Conservation (phyloP, 1,140 invertebrate genomes). For the Dolichoris vasculosae region DNA sequence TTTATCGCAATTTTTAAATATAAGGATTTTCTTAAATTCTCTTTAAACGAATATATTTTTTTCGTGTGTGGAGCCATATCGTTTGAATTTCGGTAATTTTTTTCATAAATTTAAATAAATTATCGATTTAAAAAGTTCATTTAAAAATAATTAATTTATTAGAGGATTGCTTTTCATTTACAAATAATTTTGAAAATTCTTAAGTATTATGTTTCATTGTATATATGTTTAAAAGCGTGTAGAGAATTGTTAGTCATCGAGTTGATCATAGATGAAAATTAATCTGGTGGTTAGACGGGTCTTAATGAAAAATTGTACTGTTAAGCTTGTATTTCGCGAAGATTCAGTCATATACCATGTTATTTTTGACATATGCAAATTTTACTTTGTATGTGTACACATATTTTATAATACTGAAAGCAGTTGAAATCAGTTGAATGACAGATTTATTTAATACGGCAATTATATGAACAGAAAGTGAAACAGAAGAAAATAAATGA, state of each 20-base stretch:
- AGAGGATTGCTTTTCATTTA: no score
- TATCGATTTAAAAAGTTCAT: no score
- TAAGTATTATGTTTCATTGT: no score
- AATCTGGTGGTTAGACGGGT: not conserved
- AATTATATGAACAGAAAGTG: not conserved
- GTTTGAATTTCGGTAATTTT: no score
- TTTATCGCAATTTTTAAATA: no score
- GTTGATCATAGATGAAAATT: not conserved
- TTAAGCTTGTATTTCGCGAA: not conserved
- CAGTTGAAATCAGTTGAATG: not conserved
- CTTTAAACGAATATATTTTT: no score
- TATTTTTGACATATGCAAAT: slow-evolving; percentile 25
- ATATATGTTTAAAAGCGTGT: not conserved
- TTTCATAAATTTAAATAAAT: no score
- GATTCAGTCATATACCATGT: not conserved
- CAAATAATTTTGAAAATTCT: no score
- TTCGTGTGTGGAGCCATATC: no score
- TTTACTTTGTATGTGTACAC: not conserved
- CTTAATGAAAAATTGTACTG: not conserved
- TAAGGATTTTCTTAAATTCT: no score
- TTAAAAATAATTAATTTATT: no score
- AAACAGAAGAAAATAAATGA: not conserved
- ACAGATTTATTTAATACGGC: slow-evolving; percentile 21
- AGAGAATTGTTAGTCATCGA: not conserved
- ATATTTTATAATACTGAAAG: not conserved